phyloP scores from a whole-genome alignment of 2,888 invertebrate species.

The Dusona sp. region DNA sequence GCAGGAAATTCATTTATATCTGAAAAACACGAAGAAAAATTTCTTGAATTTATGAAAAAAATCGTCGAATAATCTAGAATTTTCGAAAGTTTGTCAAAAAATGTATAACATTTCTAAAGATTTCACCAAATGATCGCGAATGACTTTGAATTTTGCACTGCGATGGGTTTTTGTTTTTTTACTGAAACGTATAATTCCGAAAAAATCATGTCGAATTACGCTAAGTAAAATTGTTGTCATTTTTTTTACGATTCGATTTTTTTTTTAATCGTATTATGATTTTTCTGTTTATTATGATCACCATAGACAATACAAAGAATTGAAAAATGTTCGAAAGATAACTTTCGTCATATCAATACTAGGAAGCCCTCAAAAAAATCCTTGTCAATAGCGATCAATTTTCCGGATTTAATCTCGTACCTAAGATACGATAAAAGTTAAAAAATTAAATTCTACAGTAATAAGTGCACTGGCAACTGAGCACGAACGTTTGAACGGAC shows the following conservation, averaged over 20 bases:
- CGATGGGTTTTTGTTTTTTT: no score
- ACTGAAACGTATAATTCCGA: no score
- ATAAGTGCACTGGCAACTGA: neutral
- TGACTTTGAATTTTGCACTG: no score
- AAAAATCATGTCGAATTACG: neutral
- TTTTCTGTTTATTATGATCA: neutral
- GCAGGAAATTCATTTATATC: no score
- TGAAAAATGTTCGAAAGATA: neutral
- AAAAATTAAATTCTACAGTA: neutral
- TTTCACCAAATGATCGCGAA: no score
- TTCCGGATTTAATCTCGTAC: constrained; percentile 4
- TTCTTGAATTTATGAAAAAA: no score
- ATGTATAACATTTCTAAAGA: no score
- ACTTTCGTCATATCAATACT: neutral
- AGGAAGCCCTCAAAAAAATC: neutral
- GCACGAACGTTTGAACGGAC: neutral
- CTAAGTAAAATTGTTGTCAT: neutral
- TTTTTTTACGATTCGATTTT: neutral
- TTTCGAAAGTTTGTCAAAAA: no score
- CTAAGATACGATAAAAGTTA: neutral
- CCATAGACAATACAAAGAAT: neutral
- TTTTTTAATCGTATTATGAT: neutral
- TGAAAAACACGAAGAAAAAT: no score
- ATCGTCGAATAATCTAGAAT: no score
- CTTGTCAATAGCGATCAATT: neutral